Evolutionary conservation across 2,797 vertebrate species (phyloP).

Genomic region (Chelon labrosus): DNA sequence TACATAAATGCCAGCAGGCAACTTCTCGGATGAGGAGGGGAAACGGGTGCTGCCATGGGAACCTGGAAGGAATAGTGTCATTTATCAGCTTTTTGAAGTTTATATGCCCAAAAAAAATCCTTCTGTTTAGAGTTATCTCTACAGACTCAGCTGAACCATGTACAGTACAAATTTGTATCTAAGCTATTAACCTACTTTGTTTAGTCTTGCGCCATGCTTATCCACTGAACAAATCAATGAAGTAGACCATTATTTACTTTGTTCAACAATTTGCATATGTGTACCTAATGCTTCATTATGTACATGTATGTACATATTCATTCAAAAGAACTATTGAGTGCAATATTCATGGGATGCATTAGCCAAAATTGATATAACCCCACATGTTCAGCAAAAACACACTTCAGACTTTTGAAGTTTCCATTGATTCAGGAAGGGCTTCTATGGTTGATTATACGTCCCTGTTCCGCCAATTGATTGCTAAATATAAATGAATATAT

Average conservation of each 20-base stretch:
- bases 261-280: slow-evolving; percentile 83
- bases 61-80: slow-evolving; percentile 68
- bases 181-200: slow-evolving; percentile 88
- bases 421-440: slow-evolving; percentile 80
- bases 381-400: slow-evolving; percentile 69
- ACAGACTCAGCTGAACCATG: slow-evolving; percentile 83
- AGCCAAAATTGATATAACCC: slow-evolving; percentile 78
- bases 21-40: slow-evolving; percentile 52
- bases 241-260: slow-evolving; percentile 75
- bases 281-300: slow-evolving; percentile 87
- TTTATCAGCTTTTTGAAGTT: slow-evolving; percentile 85
- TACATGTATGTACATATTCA: slow-evolving; percentile 85
- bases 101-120: slow-evolving; percentile 78
- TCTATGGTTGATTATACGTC: slow-evolving; percentile 70
- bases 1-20: slow-evolving; percentile 48
- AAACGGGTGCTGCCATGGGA: slow-evolving; percentile 46
- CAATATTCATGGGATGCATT: slow-evolving; percentile 85
- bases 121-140: slow-evolving; percentile 76
- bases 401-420: slow-evolving; percentile 73
- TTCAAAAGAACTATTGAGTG: slow-evolving; percentile 81
- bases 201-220: slow-evolving; percentile 87
- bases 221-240: slow-evolving; percentile 80
- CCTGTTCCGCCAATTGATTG: slow-evolving; percentile 75
- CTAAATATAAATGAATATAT: slow-evolving; percentile 76
- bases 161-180: slow-evolving; percentile 90